phyloP scores from a whole-genome alignment of 2,113 vertebrate species.

The Sigmodon hispidus region DNA sequence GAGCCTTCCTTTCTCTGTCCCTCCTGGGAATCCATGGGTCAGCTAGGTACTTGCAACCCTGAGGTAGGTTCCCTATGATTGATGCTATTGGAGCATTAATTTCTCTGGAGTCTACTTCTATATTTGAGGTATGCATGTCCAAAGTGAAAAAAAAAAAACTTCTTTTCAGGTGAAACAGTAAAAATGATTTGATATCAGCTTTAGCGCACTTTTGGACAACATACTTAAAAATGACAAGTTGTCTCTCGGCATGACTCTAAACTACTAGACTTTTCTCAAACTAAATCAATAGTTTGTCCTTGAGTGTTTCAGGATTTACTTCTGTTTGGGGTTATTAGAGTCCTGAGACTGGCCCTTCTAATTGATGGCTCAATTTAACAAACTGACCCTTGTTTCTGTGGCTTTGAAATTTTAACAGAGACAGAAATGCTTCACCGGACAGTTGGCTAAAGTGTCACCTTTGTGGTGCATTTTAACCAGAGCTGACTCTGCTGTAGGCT shows the following conservation, averaged over 20 bases:
- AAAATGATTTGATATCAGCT: neutral
- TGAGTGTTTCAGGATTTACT: conserved; percentile 8
- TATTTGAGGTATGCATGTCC: neutral
- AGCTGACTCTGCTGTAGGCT: neutral
- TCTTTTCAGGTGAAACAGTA: neutral
- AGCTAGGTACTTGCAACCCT: neutral
- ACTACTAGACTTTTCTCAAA: neutral
- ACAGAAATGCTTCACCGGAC: neutral
- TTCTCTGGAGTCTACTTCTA: neutral
- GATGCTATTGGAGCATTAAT: neutral
- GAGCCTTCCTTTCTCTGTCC: neutral
- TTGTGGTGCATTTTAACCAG: conserved; percentile 23
- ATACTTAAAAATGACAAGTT: neutral
- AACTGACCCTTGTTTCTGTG: neutral
- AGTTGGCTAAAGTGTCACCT: neutral
- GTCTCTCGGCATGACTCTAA: conserved; percentile 5
- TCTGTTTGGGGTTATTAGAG: neutral
- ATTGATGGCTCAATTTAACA: neutral
- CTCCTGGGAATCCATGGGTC: neutral
- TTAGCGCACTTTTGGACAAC: neutral
- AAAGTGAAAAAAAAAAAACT: neutral
- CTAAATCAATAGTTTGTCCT: neutral
- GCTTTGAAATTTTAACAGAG: neutral
- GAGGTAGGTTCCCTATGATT: neutral
- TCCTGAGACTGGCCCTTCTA: neutral